These are phyloP conservation scores for Brachymystax lenok DNA, from an alignment of 2,797 vertebrate genomes.

Conservation along the genomic window DNA sequence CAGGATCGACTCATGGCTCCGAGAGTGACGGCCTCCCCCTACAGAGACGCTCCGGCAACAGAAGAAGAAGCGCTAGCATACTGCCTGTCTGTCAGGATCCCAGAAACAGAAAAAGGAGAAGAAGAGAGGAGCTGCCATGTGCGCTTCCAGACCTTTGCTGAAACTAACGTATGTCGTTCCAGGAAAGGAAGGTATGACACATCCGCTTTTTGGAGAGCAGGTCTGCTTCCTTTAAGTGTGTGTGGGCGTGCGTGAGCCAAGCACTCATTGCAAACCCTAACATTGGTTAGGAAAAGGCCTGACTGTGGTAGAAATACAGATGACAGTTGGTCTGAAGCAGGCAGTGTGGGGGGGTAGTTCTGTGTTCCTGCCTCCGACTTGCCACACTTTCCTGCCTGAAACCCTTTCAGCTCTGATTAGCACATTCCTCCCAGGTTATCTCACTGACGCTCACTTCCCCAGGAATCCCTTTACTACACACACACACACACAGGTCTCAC, in stretches of 20 bases:
- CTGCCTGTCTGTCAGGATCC: constrained; percentile 13
- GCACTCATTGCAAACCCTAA: constrained; percentile 18
- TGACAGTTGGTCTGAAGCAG: constrained; percentile 48
- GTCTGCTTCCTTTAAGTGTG: constrained; percentile 62
- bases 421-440: constrained; percentile 78
- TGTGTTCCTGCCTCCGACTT: constrained; percentile 70
- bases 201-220: constrained; percentile 78
- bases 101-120: constrained; percentile 43
- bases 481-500: background rate
- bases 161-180: background rate
- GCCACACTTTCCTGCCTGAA: constrained; percentile 70
- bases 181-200: constrained; percentile 76
- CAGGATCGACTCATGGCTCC: constrained; percentile 73
- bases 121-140: constrained; percentile 48
- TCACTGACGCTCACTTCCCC: constrained; percentile 67
- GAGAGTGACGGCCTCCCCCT: constrained; percentile 41
- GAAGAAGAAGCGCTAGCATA: background rate
- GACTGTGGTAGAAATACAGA: constrained; percentile 74
- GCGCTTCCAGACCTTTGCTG: constrained; percentile 5
- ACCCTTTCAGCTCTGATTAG: constrained; percentile 69
- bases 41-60: constrained; percentile 23
- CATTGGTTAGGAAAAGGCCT: constrained; percentile 65
- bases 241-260: constrained; percentile 15
- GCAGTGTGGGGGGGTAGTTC: constrained; percentile 1
- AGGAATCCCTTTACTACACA: constrained; percentile 26